Evolutionary conservation across 1,140 invertebrate species (phyloP).

Genomic region (Lasioglossum albipes): DNA sequence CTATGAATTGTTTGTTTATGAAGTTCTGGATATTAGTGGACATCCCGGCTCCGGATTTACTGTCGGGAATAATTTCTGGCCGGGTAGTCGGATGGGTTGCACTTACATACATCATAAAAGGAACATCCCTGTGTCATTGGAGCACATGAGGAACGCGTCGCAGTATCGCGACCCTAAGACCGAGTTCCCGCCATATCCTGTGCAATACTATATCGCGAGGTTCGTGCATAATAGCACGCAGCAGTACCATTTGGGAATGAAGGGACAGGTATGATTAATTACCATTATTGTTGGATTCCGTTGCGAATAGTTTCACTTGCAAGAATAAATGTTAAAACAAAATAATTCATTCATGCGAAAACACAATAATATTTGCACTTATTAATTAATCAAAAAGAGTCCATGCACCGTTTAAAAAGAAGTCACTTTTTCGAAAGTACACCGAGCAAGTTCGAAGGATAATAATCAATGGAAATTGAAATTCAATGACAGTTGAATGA

Average conservation of each 20-base stretch:
- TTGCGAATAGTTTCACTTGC: too few relatives aligned
- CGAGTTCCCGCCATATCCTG: slow-evolving; percentile 75
- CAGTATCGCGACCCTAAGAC: slow-evolving; percentile 61
- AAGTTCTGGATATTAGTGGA: slow-evolving; percentile 80
- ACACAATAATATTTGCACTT: too few relatives aligned
- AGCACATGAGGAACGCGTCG: slow-evolving; percentile 62
- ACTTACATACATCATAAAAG: slow-evolving; percentile 62
- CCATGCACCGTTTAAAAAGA: too few relatives aligned
- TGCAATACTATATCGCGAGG: slow-evolving; percentile 73
- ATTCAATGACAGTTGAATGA: too few relatives aligned
- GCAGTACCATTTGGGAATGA: slow-evolving; percentile 73
- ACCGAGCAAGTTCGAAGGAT: too few relatives aligned
- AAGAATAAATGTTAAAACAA: too few relatives aligned
- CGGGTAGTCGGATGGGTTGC: slow-evolving; percentile 77
- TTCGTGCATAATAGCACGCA: slow-evolving; percentile 77
- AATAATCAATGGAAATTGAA: too few relatives aligned
- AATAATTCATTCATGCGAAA: too few relatives aligned
- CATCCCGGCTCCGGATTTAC: slow-evolving; percentile 74
- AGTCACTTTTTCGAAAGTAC: too few relatives aligned
- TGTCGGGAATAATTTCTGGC: slow-evolving; percentile 80
- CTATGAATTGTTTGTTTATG: slow-evolving; percentile 7
- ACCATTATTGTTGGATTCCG: too few relatives aligned
- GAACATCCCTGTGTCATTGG: slow-evolving; percentile 56
- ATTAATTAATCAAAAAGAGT: too few relatives aligned
- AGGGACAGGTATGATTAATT: slow-evolving; percentile 71